These are phyloP conservation scores for Ochotona princeps DNA, from an alignment of 2,113 vertebrate genomes.

Conservation along the genomic window DNA sequence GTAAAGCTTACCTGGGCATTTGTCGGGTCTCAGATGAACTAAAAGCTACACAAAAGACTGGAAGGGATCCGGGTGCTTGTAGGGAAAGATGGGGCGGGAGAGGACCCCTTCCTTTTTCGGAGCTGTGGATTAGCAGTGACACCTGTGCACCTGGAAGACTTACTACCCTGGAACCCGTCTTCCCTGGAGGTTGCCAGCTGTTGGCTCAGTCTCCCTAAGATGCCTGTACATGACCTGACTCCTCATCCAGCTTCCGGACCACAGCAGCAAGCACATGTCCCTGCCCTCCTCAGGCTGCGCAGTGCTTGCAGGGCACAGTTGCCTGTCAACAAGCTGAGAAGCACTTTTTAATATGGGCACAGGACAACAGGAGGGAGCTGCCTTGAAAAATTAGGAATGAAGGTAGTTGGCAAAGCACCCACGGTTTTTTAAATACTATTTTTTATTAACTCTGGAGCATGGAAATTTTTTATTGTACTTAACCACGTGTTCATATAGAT, in stretches of 20 bases:
- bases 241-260: not conserved
- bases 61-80: not conserved
- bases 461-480: conserved; percentile 51
- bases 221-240: not conserved
- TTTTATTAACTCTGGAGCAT: not conserved
- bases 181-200: not conserved
- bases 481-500: conserved; percentile 23
- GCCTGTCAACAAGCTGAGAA: not conserved
- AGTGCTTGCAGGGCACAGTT: not conserved
- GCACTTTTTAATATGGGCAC: not conserved
- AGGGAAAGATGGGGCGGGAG: not conserved
- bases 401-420: conserved; percentile 32
- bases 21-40: not conserved
- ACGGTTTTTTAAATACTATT: not conserved
- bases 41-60: not conserved
- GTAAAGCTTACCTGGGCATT: not conserved
- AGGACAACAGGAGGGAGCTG: too few relatives aligned
- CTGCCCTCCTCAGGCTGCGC: not conserved
- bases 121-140: not conserved
- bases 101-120: not conserved
- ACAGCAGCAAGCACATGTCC: not conserved
- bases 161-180: conserved; percentile 32
- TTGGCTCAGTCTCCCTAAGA: not conserved
- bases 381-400: not conserved
- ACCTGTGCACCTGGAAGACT: not conserved